These are phyloP conservation scores for Drosophila bocki DNA, from an alignment of 1,140 invertebrate genomes.

Conservation along the genomic window DNA sequence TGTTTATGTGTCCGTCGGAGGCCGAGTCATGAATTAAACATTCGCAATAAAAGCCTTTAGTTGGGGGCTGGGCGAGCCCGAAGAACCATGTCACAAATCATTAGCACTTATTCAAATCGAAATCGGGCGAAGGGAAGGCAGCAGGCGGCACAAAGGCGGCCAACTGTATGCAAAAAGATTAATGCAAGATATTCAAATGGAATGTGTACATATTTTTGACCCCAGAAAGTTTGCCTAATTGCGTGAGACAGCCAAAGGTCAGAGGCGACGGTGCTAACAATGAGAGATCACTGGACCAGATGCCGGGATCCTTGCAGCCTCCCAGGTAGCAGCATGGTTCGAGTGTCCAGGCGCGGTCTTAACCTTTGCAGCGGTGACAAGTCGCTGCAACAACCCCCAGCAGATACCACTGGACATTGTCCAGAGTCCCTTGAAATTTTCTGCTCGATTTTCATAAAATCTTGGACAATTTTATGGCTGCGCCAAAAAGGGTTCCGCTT, in stretches of 20 bases:
- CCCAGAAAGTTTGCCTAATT: conserved; percentile 72
- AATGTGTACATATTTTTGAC: conserved; percentile 59
- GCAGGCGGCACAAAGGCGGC: conserved; percentile 21
- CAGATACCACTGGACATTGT: conserved; percentile 44
- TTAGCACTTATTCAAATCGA: conserved; percentile 82
- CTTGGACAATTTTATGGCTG: conserved; percentile 51
- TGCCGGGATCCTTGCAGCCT: conserved; percentile 30
- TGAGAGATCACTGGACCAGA: conserved; percentile 49
- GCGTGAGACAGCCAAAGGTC: conserved; percentile 68
- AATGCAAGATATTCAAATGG: conserved; percentile 70
- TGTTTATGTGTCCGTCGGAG: conserved; percentile 61
- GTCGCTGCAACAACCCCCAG: conserved; percentile 53
- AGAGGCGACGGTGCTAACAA: conserved; percentile 50
- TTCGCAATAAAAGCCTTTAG: conserved; percentile 69
- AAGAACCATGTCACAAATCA: conserved; percentile 78
- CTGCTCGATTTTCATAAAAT: conserved; percentile 76
- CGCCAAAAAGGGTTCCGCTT: conserved; percentile 66
- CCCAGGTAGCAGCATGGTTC: conserved; percentile 58
- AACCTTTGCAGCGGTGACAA: conserved; percentile 66
- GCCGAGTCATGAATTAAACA: conserved; percentile 71
- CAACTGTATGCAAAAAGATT: conserved; percentile 39
- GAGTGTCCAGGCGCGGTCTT: conserved; percentile 60
- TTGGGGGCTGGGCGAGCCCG: conserved; percentile 11
- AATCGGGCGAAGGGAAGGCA: conserved; percentile 14
- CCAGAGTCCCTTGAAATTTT: conserved; percentile 63